A percentile compares a stretch with the other conserved stretches of the same genome.
These are phyloP conservation scores for Cerastis leucographa DNA, from an alignment of 2,888 invertebrate genomes.

Conservation along the genomic window DNA sequence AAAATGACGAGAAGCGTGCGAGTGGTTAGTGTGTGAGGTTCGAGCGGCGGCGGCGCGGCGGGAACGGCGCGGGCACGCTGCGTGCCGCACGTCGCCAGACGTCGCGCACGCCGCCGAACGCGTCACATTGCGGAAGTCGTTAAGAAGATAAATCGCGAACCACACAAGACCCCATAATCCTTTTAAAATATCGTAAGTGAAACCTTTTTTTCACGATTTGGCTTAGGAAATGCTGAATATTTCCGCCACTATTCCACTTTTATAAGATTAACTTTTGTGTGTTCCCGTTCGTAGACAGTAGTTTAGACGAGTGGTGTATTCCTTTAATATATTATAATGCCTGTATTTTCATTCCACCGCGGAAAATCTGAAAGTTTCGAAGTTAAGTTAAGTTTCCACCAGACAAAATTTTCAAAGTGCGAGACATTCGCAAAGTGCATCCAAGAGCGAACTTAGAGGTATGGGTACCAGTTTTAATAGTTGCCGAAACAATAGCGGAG, in stretches of 20 bases:
- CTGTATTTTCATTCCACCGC: constrained; percentile 56
- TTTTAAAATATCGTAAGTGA: constrained; percentile 81
- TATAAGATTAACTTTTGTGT: constrained; percentile 51
- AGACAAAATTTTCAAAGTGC: constrained; percentile 79
- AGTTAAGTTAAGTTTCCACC: constrained; percentile 72
- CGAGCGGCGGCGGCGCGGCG: constrained; percentile 57
- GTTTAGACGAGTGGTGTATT: constrained; percentile 12
- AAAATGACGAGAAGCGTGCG: constrained; percentile 87
- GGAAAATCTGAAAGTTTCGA: constrained; percentile 72
- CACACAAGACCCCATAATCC: constrained; percentile 83
- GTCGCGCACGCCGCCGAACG: constrained; percentile 68
- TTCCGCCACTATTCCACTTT: constrained; percentile 61
- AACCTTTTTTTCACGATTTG: constrained; percentile 73
- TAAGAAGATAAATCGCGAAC: constrained; percentile 87
- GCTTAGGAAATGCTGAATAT: constrained; percentile 67
- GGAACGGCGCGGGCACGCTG: constrained; percentile 45
- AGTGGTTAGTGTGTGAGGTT: constrained; percentile 79
- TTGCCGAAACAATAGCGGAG: constrained; percentile 80
- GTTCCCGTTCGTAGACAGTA: constrained; percentile 20
- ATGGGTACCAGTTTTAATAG: constrained; percentile 73
- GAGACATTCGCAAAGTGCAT: constrained; percentile 79
- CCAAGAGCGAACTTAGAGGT: constrained; percentile 75
- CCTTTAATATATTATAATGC: constrained; percentile 21
- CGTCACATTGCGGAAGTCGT: constrained; percentile 85
- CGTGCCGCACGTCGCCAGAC: constrained; percentile 37